These are phyloP conservation scores for Platysternon megacephalum DNA, from an alignment of 2,113 vertebrate genomes.

Conservation along the genomic window DNA sequence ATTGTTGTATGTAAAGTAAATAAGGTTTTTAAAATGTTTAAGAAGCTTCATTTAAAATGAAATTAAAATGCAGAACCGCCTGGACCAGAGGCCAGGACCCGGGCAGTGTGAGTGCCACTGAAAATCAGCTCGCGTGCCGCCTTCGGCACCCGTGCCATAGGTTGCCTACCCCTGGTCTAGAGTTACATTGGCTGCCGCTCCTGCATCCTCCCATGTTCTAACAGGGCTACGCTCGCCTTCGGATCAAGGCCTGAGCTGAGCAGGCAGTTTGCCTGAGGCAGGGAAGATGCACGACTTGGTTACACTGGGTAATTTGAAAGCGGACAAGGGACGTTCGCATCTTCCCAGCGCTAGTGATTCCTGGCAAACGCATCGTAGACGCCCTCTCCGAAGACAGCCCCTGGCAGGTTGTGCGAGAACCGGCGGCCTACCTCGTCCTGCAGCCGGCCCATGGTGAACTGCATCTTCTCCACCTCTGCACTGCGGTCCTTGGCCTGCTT, in stretches of 20 bases:
- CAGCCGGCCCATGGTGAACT: constrained; percentile 76
- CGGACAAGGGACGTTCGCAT: not conserved
- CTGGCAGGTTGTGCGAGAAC: not conserved
- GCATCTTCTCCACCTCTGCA: constrained; percentile 84
- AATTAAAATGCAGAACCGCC: no score
- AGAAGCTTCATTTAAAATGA: no score
- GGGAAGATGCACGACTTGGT: not conserved
- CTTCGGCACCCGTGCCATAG: no score
- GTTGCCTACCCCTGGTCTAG: no score
- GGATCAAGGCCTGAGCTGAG: not conserved
- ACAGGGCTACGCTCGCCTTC: not conserved
- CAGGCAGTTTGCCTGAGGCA: not conserved
- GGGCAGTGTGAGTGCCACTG: no score
- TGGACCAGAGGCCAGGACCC: no score
- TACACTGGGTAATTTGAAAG: not conserved
- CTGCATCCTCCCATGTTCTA: not conserved
- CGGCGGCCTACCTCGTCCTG: constrained; percentile 88
- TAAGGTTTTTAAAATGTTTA: no score
- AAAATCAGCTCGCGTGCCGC: no score
- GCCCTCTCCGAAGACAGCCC: not conserved
- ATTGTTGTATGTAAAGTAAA: no score
- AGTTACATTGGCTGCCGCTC: no score
- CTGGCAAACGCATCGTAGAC: not conserved
- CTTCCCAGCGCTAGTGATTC: not conserved
- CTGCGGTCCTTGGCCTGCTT: constrained; percentile 86